These are phyloP conservation scores for Tautogolabrus adspersus DNA, from an alignment of 2,113 vertebrate genomes.

Conservation along the genomic window DNA sequence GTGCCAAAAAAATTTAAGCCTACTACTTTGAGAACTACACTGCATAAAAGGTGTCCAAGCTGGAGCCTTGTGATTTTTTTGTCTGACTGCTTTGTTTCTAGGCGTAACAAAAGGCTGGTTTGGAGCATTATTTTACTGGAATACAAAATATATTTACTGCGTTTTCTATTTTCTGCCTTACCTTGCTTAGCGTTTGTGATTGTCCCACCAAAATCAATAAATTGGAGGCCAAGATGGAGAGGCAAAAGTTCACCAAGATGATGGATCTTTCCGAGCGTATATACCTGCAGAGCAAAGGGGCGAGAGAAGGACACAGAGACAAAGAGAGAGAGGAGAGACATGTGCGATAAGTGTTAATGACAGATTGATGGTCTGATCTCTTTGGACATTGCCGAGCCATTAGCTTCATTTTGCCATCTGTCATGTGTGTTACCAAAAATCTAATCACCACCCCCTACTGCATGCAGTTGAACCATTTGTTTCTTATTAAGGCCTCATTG, in stretches of 20 bases:
- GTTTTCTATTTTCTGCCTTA: constrained; percentile 67
- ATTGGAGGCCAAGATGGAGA: constrained; percentile 98
- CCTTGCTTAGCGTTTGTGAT: constrained; percentile 98
- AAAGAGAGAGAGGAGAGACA: constrained; percentile 8
- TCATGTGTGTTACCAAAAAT: constrained; percentile 40
- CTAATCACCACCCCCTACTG: constrained; percentile 57
- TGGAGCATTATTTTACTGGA: neutral
- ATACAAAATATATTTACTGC: neutral
- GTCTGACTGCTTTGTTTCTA: constrained; percentile 5
- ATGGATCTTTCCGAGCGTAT: constrained; percentile 97
- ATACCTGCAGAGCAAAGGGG: constrained; percentile 83
- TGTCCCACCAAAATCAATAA: constrained; percentile 97
- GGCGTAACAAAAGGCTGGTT: neutral
- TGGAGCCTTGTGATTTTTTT: neutral
- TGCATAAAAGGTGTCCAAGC: neutral
- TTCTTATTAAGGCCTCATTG: constrained; percentile 70
- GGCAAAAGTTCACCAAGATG: constrained; percentile 97
- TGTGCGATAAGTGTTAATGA: constrained; percentile 26
- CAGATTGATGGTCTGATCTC: constrained; percentile 46
- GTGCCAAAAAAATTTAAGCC: constrained; percentile 16
- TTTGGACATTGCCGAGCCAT: constrained; percentile 49
- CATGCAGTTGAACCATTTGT: constrained; percentile 67
- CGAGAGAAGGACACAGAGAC: neutral
- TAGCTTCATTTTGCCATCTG: constrained; percentile 70
- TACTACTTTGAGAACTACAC: constrained; percentile 28